Conservation (phyloP, 2,888 invertebrate species). For the Leptopilina syphax region DNA sequence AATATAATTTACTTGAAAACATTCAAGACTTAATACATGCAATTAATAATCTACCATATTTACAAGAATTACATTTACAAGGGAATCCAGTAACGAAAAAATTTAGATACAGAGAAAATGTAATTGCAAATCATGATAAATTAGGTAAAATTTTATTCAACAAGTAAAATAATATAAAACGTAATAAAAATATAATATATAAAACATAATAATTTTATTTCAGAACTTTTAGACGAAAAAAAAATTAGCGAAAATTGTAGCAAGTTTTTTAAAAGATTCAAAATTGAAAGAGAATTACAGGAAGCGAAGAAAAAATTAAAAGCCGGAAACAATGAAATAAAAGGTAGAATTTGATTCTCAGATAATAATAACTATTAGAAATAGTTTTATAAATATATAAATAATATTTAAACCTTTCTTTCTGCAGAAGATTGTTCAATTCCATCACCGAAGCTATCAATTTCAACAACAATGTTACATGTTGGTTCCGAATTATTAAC, state of each 20-base stretch:
- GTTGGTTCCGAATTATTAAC: conserved; percentile 64
- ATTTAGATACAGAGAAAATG: conserved; percentile 83
- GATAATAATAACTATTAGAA: background rate
- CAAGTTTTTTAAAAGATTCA: conserved; percentile 82
- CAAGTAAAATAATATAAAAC: background rate
- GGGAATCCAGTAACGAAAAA: conserved; percentile 83
- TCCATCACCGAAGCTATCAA: conserved; percentile 71
- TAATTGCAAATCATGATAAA: conserved; percentile 81
- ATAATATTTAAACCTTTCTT: no score
- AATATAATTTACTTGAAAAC: conserved; percentile 80
- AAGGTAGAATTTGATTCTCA: conserved; percentile 54
- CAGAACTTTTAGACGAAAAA: conserved; percentile 82
- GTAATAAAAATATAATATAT: no score
- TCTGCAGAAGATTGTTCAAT: conserved; percentile 67
- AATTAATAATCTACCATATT: conserved; percentile 78
- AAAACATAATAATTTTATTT: conserved; percentile 31
- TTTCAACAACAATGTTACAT: conserved; percentile 69
- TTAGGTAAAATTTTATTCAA: conserved; percentile 76
- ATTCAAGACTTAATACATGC: conserved; percentile 79
- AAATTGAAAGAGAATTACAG: conserved; percentile 78
- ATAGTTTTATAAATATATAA: no score
- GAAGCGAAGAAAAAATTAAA: conserved; percentile 61
- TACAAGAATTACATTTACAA: conserved; percentile 80
- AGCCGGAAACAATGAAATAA: conserved; percentile 64
- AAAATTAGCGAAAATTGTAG: conserved; percentile 80